phyloP scores from a whole-genome alignment of 2,888 invertebrate species.

The Eucera pruinosa region DNA sequence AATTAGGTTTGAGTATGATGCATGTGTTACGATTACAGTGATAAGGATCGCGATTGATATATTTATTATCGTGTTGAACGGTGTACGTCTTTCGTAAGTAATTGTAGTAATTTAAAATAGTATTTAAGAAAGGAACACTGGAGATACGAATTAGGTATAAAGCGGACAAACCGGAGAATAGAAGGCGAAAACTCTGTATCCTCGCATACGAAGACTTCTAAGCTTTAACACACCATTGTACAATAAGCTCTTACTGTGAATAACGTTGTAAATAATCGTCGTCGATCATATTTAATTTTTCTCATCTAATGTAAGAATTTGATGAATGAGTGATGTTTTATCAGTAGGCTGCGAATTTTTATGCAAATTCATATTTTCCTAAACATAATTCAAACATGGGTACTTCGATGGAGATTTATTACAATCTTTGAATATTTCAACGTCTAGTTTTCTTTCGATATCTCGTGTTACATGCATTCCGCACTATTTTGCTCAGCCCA shows the following conservation, averaged over 20 bases:
- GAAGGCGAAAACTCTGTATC: conserved; percentile 53
- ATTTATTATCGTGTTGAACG: conserved; percentile 43
- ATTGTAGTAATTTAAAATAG: conserved; percentile 22
- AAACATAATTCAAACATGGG: too few relatives aligned
- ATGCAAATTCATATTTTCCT: too few relatives aligned
- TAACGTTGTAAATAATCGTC: conserved; percentile 75
- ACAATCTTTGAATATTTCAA: too few relatives aligned
- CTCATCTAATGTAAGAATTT: conserved; percentile 42
- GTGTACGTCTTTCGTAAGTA: not conserved
- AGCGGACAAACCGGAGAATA: not conserved
- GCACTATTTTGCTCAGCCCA: too few relatives aligned
- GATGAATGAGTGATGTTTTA: conserved; percentile 45
- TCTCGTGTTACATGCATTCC: too few relatives aligned
- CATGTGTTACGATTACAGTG: conserved; percentile 39
- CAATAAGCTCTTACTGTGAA: conserved; percentile 65
- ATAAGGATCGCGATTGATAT: conserved; percentile 24
- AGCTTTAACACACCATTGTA: conserved; percentile 69
- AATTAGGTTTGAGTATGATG: conserved; percentile 22
- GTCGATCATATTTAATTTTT: conserved; percentile 57
- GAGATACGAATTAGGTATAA: not conserved
- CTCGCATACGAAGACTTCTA: conserved; percentile 69
- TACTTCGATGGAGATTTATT: too few relatives aligned
- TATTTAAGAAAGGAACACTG: not conserved
- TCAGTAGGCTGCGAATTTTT: conserved; percentile 17
- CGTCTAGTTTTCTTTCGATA: too few relatives aligned